These are phyloP conservation scores for Perca schrenkii DNA, from an alignment of 2,113 vertebrate species.

Conservation along the genomic window DNA sequence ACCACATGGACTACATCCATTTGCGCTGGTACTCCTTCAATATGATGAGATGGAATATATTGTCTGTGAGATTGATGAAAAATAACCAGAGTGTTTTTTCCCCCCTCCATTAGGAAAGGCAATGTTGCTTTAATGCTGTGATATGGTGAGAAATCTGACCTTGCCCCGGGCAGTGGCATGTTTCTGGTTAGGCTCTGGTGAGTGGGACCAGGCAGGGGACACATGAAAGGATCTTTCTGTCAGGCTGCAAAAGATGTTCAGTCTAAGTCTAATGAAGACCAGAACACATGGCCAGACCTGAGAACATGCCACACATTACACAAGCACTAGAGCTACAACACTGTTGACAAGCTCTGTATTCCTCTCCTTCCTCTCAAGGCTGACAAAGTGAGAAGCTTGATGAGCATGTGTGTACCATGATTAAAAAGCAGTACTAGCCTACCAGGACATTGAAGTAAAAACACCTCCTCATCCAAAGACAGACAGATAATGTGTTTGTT, in stretches of 20 bases:
- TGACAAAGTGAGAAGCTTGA: constrained; percentile 36
- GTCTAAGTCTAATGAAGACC: constrained; percentile 83
- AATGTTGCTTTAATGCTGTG: constrained; percentile 75
- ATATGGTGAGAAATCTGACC: constrained; percentile 80
- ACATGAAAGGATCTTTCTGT: constrained; percentile 83
- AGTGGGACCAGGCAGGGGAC: constrained; percentile 78
- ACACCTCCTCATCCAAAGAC: constrained; percentile 17
- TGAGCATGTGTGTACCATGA: constrained; percentile 34
- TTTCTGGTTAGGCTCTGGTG: constrained; percentile 85
- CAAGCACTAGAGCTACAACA: constrained; percentile 35
- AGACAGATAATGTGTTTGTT: constrained; percentile 27
- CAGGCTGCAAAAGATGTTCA: constrained; percentile 80
- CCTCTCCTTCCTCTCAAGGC: constrained; percentile 37
- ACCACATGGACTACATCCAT: constrained; percentile 69
- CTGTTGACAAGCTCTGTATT: constrained; percentile 45
- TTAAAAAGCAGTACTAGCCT: constrained; percentile 36
- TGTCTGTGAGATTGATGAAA: constrained; percentile 80
- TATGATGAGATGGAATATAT: constrained; percentile 78
- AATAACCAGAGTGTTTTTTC: constrained; percentile 60
- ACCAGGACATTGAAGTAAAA: constrained; percentile 10
- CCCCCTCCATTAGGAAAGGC: constrained; percentile 70
- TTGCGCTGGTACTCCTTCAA: constrained; percentile 50
- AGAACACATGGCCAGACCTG: constrained; percentile 72
- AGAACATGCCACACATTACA: constrained; percentile 69
- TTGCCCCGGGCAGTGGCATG: constrained; percentile 82